These are phyloP conservation scores for Ophonus ardosiacus DNA, from an alignment of 2,888 invertebrate species.

Conservation along the genomic window DNA sequence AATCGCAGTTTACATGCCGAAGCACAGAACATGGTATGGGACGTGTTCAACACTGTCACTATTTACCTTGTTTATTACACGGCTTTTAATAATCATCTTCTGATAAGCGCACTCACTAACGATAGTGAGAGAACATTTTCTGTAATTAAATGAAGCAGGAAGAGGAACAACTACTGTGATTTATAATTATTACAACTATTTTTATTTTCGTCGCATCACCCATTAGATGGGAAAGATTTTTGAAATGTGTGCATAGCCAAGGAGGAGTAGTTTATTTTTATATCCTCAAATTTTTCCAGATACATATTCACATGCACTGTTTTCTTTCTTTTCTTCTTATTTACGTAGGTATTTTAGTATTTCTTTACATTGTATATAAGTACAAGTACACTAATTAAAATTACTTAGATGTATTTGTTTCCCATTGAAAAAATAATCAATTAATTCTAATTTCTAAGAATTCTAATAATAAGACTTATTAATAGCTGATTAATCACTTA, in stretches of 20 bases:
- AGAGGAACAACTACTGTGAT: slow-evolving; percentile 25
- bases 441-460: too few species aligned
- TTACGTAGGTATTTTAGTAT: too few species aligned
- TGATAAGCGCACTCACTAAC: slow-evolving; percentile 35
- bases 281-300: too few species aligned
- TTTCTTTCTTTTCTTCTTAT: too few species aligned
- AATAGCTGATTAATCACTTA: too few species aligned
- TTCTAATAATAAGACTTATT: too few species aligned
- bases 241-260: background rate
- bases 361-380: too few species aligned
- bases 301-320: background rate
- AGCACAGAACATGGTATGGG: slow-evolving; percentile 26
- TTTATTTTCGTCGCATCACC: background rate
- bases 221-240: background rate
- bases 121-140: slow-evolving; percentile 11
- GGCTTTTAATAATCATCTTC: slow-evolving; percentile 39
- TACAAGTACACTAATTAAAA: too few species aligned
- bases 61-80: slow-evolving; percentile 48
- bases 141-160: slow-evolving; percentile 39
- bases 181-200: slow-evolving; percentile 18
- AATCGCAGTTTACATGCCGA: slow-evolving; percentile 38
- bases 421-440: too few species aligned
- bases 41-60: slow-evolving; percentile 32
- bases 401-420: too few species aligned
- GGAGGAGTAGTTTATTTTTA: background rate